Evolutionary conservation across 2,888 invertebrate genomes (phyloP).

Genomic region (Malacosoma neustria): DNA sequence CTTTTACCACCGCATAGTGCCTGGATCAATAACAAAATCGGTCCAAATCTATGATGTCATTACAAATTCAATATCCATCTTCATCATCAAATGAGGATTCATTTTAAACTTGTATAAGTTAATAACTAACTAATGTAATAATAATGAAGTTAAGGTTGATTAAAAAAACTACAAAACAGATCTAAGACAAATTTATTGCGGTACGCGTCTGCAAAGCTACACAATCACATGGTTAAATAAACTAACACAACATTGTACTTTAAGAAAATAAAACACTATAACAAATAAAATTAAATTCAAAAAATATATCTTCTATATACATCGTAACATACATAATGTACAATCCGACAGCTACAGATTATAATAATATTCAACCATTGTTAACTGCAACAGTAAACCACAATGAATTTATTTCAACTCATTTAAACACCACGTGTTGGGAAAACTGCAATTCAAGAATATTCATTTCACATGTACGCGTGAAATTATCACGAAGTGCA

Average conservation of each 20-base stretch:
- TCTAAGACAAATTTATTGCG: constrained; percentile 54
- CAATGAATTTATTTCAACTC: constrained; percentile 4
- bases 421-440: constrained; percentile 1
- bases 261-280: constrained; percentile 14
- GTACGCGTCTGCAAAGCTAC: constrained; percentile 35
- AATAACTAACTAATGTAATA: too few species aligned
- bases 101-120: too few species aligned
- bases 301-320: constrained; percentile 40
- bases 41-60: too few species aligned
- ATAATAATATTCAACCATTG: constrained; percentile 1
- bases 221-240: constrained; percentile 23
- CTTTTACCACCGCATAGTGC: too few species aligned
- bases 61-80: too few species aligned
- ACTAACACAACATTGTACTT: constrained; percentile 34
- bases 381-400: constrained; percentile 6
- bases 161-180: constrained; percentile 45
- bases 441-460: constrained; percentile 1
- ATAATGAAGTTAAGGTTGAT: too few species aligned
- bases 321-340: constrained; percentile 44
- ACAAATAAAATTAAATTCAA: constrained; percentile 23
- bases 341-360: constrained; percentile 47
- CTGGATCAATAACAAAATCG: too few species aligned
- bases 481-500: constrained; percentile 5
- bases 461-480: neutral
- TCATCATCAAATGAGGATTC: too few species aligned